These are phyloP conservation scores for Drosophila sordidapex DNA, from an alignment of 2,888 invertebrate genomes.

Conservation along the genomic window DNA sequence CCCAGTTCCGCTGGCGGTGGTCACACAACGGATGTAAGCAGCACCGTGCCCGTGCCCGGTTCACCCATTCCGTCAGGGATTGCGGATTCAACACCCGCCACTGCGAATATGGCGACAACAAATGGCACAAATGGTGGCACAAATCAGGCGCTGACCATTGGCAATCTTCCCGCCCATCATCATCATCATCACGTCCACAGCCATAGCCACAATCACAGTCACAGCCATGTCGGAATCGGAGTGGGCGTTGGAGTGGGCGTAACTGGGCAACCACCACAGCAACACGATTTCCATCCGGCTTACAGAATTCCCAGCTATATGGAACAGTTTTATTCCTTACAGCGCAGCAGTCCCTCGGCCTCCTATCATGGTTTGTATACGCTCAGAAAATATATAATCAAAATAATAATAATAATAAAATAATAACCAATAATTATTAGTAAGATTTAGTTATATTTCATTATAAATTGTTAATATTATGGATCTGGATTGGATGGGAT, in stretches of 20 bases:
- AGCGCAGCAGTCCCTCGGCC: conserved; percentile 88
- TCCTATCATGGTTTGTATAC: conserved; percentile 88
- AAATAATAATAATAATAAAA: no score
- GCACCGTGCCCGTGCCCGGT: conserved; percentile 36
- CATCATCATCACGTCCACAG: conserved; percentile 65
- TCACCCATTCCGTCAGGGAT: conserved; percentile 22
- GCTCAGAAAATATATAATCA: background rate
- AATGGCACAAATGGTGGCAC: conserved; percentile 18
- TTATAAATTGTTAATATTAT: no score
- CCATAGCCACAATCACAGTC: conserved; percentile 56
- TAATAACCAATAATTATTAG: no score
- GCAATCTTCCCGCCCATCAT: conserved; percentile 51
- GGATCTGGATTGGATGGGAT: no score
- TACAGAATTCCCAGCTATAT: conserved; percentile 91
- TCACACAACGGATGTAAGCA: conserved; percentile 66
- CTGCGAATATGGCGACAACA: conserved; percentile 23
- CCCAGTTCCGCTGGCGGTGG: conserved; percentile 65
- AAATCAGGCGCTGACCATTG: conserved; percentile 23
- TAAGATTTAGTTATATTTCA: no score
- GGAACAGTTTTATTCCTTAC: conserved; percentile 91
- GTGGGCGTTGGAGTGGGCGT: conserved; percentile 53
- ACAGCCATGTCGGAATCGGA: conserved; percentile 24
- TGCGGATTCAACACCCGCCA: conserved; percentile 41
- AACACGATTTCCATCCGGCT: conserved; percentile 87
- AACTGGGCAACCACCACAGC: conserved; percentile 86